These are phyloP conservation scores for Emys orbicularis DNA, from an alignment of 2,797 vertebrate species.

Conservation along the genomic window DNA sequence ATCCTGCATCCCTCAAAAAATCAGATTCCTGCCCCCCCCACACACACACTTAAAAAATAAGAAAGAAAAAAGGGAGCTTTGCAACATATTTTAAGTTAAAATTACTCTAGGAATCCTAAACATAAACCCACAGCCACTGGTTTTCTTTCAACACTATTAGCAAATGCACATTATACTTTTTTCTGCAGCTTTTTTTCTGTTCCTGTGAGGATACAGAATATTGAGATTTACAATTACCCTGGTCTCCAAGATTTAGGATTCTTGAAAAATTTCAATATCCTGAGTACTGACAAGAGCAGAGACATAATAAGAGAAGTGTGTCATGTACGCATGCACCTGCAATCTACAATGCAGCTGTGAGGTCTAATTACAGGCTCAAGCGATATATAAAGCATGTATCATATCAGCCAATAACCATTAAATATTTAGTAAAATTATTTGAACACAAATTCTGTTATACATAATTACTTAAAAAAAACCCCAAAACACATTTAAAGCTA, in stretches of 20 bases:
- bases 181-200: neutral
- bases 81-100: neutral
- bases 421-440: slow-evolving; percentile 34
- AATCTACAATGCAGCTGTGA: slow-evolving; percentile 40
- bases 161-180: accelerated
- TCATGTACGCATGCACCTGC: slow-evolving; percentile 57
- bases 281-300: neutral
- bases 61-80: neutral
- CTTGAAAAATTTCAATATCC: neutral
- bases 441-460: neutral
- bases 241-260: neutral
- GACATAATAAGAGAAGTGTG: neutral
- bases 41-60: neutral
- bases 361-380: slow-evolving; percentile 64
- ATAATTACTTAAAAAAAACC: neutral
- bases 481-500: neutral
- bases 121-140: neutral
- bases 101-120: accelerated
- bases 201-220: neutral
- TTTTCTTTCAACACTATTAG: accelerated
- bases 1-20: neutral
- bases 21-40: neutral
- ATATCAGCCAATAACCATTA: slow-evolving; percentile 24
- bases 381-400: slow-evolving; percentile 49
- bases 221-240: neutral